Evolutionary conservation across 2,888 invertebrate genomes (phyloP).

Genomic region (Lycophotia porphyrea): DNA sequence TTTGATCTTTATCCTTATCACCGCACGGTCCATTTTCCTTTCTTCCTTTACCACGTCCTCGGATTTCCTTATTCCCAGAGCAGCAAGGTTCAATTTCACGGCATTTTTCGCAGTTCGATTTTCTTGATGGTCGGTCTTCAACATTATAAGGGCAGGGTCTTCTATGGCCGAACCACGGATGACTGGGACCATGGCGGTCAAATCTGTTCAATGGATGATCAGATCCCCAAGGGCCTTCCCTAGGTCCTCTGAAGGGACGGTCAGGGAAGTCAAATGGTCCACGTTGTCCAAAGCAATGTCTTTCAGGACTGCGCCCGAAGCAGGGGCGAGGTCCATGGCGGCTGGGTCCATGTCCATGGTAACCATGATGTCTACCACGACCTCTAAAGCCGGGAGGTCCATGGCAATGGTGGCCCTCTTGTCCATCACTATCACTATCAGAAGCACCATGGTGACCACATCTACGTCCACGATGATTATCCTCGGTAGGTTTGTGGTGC

Average conservation of each 20-base stretch:
- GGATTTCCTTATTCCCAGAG: constrained; percentile 34
- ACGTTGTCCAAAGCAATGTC: constrained; percentile 14
- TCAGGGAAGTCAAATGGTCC: constrained; percentile 15
- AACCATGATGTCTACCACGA: neutral
- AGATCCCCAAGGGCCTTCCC: constrained; percentile 28
- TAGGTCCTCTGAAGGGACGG: constrained; percentile 6
- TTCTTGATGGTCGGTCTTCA: constrained; percentile 16
- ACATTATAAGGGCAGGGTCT: constrained; percentile 24
- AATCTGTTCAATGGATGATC: constrained; percentile 10
- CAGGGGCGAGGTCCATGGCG: constrained; percentile 5
- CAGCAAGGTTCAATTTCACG: constrained; percentile 46
- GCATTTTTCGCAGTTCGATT: constrained; percentile 26
- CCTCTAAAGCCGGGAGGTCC: constrained; percentile 3
- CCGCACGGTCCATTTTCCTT: constrained; percentile 36
- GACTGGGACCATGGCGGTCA: neutral
- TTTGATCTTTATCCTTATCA: constrained; percentile 57
- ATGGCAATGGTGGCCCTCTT: neutral
- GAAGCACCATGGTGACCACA: constrained; percentile 8
- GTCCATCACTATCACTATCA: constrained; percentile 21
- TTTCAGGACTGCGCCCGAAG: neutral
- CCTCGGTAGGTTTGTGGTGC: neutral
- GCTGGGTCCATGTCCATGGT: constrained; percentile 2
- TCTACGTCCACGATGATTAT: neutral
- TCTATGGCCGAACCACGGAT: constrained; percentile 11
- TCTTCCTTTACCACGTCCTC: constrained; percentile 11